phyloP scores from a whole-genome alignment of 2,888 invertebrate species.

The Drosophila acutilabella region DNA sequence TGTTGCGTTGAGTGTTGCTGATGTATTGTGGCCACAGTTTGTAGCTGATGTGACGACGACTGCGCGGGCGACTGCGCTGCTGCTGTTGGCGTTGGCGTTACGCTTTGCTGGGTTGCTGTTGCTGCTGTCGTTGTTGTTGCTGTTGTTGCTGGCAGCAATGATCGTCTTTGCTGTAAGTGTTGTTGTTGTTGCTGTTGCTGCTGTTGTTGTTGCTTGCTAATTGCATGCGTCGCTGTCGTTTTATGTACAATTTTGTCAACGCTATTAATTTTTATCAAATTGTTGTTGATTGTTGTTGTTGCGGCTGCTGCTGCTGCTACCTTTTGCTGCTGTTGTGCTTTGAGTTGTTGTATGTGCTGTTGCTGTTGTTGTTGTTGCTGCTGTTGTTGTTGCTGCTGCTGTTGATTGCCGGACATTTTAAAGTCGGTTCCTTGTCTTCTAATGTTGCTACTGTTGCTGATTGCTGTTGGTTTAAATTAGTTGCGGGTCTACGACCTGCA shows the following conservation, averaged over 20 bases:
- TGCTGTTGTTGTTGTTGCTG: slow-evolving; percentile 39
- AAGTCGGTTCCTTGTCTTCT: slow-evolving; percentile 63
- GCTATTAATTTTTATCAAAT: slow-evolving; percentile 77
- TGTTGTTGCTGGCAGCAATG: slow-evolving; percentile 59
- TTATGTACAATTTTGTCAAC: slow-evolving; percentile 77
- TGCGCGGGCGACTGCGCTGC: slow-evolving; percentile 60
- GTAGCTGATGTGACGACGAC: slow-evolving; percentile 78
- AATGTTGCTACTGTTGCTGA: slow-evolving; percentile 14
- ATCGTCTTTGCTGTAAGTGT: slow-evolving; percentile 33
- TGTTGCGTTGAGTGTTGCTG: slow-evolving; percentile 78
- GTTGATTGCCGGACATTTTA: slow-evolving; percentile 78
- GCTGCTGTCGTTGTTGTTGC: slow-evolving; percentile 52
- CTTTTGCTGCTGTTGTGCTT: slow-evolving; percentile 51
- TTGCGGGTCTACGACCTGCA: slow-evolving; percentile 64
- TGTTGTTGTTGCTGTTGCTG: slow-evolving; percentile 60
- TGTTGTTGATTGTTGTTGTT: slow-evolving; percentile 58
- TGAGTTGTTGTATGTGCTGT: slow-evolving; percentile 43
- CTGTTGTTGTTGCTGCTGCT: slow-evolving; percentile 57
- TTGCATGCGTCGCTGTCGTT: slow-evolving; percentile 42
- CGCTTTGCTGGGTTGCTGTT: slow-evolving; percentile 58
- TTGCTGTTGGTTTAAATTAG: slow-evolving; percentile 20
- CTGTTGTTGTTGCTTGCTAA: slow-evolving; percentile 58
- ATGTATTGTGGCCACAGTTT: slow-evolving; percentile 83
- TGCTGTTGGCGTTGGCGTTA: slow-evolving; percentile 52
- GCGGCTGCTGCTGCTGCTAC: slow-evolving; percentile 41